Conservation (phyloP, 2,113 vertebrate species). For the Myiopsitta monachus region DNA sequence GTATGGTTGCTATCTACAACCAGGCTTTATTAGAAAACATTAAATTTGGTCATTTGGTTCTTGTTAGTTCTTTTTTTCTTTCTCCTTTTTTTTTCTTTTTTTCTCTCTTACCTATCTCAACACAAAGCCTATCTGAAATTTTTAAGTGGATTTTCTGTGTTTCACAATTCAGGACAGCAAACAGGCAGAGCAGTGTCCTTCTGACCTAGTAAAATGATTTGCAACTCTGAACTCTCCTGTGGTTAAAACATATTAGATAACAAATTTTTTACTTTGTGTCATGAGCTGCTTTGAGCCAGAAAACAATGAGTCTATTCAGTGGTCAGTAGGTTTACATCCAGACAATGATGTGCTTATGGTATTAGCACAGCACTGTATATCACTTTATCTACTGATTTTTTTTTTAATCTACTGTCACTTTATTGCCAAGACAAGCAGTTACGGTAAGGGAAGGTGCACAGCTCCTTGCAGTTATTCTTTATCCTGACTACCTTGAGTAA, state of each 20-base stretch:
- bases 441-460: background rate
- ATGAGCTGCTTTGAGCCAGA: background rate
- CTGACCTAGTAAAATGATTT: background rate
- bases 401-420: background rate
- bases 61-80: background rate
- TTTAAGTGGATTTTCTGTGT: background rate
- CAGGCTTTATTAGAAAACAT: background rate
- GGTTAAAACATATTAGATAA: background rate
- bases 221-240: background rate
- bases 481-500: background rate
- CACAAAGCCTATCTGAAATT: background rate
- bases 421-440: background rate
- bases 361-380: background rate
- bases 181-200: background rate
- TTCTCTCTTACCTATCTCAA: background rate
- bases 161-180: background rate
- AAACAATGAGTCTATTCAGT: background rate
- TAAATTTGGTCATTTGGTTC: background rate
- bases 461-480: background rate
- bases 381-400: background rate
- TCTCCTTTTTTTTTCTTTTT: background rate
- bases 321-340: background rate
- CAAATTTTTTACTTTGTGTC: background rate
- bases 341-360: background rate
- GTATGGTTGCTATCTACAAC: background rate